A percentile compares a stretch with the other conserved stretches of the same genome.
Evolutionary conservation across 2,797 vertebrate genomes (phyloP).

Genomic region (Hoplostethus mediterraneus): DNA sequence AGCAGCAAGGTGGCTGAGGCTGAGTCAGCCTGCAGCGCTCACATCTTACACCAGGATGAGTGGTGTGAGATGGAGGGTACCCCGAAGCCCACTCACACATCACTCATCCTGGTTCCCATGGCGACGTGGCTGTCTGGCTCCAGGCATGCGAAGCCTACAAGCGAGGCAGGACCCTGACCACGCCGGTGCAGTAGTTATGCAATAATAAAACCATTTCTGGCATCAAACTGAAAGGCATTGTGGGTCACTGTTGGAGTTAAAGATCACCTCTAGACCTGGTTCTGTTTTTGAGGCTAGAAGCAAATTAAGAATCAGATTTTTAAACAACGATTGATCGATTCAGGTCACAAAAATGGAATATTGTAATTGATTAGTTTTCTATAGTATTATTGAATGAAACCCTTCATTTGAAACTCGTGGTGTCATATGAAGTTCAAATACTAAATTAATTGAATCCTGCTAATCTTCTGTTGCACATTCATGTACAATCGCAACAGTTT

Average conservation of each 20-base stretch:
- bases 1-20: conserved; percentile 40
- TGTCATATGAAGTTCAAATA: no score
- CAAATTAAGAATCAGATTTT: no score
- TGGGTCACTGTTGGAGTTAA: background rate
- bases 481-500: no score
- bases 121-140: conserved; percentile 55
- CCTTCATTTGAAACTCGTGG: no score
- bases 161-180: conserved; percentile 38
- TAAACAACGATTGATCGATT: no score
- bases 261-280: background rate
- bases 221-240: conserved; percentile 2
- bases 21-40: conserved; percentile 50
- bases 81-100: conserved; percentile 51
- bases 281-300: background rate
- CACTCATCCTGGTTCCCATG: conserved; percentile 63
- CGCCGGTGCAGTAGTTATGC: conserved; percentile 40
- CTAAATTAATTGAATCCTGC: no score
- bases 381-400: no score
- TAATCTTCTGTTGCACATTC: no score
- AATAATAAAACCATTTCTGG: background rate
- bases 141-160: conserved; percentile 40
- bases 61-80: conserved; percentile 48
- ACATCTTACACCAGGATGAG: conserved; percentile 40
- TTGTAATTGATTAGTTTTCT: no score
- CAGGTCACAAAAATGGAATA: no score